These are phyloP conservation scores for Mormyrops attenuatus DNA, from an alignment of 2,797 vertebrate species.

Conservation along the genomic window DNA sequence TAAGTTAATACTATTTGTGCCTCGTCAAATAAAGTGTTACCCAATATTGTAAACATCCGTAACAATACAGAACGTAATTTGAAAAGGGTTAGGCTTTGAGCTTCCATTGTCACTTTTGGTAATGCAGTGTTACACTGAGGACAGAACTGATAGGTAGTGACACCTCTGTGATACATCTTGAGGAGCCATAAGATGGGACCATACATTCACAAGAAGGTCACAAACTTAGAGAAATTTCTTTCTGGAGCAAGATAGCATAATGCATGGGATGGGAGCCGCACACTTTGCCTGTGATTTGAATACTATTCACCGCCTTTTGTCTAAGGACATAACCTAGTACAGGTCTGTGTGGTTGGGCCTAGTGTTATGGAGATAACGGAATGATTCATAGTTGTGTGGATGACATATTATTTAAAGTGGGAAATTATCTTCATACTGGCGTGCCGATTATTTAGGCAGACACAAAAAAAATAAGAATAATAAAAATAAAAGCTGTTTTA, in stretches of 20 bases:
- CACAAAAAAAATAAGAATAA: conserved; percentile 11
- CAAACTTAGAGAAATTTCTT: not conserved
- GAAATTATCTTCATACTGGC: conserved; percentile 12
- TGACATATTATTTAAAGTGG: conserved; percentile 19
- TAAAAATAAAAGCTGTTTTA: conserved; percentile 15
- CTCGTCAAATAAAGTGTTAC: not conserved
- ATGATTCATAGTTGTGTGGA: conserved; percentile 19
- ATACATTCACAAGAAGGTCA: not conserved
- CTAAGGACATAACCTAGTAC: not conserved
- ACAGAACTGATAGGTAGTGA: not conserved
- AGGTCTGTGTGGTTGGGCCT: not conserved
- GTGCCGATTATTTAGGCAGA: conserved; percentile 13
- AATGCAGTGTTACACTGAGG: not conserved
- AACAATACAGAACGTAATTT: not conserved
- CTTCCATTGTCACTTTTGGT: not conserved
- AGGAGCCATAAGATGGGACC: not conserved
- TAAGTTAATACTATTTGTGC: not conserved
- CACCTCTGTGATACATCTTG: not conserved
- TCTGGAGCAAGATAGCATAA: not conserved
- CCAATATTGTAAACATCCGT: not conserved
- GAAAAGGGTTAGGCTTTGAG: not conserved
- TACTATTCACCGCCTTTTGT: not conserved
- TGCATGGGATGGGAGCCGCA: not conserved
- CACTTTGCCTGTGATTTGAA: not conserved
- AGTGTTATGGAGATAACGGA: conserved; percentile 1